Percentiles rank a stretch among this genome's conserved stretches.
Conservation (phyloP, 1,140 invertebrate species). For the Atta colombica region DNA sequence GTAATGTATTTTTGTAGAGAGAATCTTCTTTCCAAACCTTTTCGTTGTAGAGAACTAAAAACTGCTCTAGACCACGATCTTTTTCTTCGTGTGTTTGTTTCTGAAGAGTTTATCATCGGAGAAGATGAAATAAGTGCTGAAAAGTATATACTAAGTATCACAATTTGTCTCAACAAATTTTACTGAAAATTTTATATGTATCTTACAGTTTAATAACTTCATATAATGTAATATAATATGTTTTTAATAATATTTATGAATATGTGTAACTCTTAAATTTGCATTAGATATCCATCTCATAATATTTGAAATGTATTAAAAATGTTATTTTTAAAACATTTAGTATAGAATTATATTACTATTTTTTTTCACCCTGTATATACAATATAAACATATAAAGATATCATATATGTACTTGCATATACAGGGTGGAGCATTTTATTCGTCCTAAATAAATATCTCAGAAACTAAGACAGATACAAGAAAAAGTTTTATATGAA, state of each 20-base stretch:
- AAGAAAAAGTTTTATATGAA: no score
- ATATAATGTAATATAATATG: background rate
- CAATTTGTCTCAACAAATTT: slow-evolving; percentile 23
- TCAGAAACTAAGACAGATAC: no score
- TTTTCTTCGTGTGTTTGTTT: slow-evolving; percentile 90
- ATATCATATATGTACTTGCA: no score
- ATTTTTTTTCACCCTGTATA: background rate
- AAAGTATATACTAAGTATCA: background rate
- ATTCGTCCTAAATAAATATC: no score
- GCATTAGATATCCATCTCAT: background rate
- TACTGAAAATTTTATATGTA: background rate
- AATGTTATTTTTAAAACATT: background rate
- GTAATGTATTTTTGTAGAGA: slow-evolving; percentile 98
- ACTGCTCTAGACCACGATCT: slow-evolving; percentile 97
- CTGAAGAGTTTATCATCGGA: slow-evolving; percentile 40
- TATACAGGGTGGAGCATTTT: no score
- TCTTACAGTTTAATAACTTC: background rate
- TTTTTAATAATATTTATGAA: no score
- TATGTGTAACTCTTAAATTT: background rate
- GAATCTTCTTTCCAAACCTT: slow-evolving; percentile 96
- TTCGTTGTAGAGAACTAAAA: slow-evolving; percentile 96
- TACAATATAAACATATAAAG: no score
- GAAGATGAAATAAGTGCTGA: slow-evolving; percentile 68
- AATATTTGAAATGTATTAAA: background rate
- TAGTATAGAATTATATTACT: background rate